Percentiles rank a stretch among this genome's conserved stretches.
Evolutionary conservation across 2,113 vertebrate genomes (phyloP).

Genomic region (Aegithalos caudatus): DNA sequence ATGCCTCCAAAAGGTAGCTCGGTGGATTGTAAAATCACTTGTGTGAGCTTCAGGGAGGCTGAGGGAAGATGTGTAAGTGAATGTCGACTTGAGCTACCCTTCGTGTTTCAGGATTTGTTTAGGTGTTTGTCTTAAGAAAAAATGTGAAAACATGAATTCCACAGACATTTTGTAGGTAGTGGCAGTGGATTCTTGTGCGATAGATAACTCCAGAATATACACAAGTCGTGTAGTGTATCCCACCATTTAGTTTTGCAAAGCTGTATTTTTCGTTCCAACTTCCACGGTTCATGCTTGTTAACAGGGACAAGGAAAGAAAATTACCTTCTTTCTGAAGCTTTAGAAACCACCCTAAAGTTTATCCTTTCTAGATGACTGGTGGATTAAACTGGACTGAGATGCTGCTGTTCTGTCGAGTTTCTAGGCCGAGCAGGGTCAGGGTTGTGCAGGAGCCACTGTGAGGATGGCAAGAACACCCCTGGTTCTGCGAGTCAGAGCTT

Average conservation of each 20-base stretch:
- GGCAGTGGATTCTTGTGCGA: not conserved
- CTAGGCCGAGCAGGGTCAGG: not conserved
- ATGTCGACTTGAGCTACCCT: not conserved
- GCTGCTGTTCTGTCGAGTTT: not conserved
- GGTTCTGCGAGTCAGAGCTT: not conserved
- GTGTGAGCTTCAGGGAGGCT: not conserved
- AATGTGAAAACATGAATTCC: not conserved
- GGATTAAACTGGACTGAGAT: not conserved
- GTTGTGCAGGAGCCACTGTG: not conserved
- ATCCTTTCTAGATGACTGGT: not conserved
- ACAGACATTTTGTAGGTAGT: accelerated
- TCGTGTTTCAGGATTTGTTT: not conserved
- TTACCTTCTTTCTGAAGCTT: not conserved
- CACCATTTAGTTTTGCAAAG: not conserved
- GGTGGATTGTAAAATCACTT: not conserved
- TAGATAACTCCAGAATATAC: not conserved
- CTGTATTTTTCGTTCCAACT: not conserved
- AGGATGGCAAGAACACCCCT: not conserved
- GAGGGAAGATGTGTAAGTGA: not conserved
- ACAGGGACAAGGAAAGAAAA: not conserved
- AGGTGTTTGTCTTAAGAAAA: not conserved
- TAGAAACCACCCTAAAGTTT: not conserved
- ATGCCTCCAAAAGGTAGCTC: not conserved
- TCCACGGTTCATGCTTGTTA: not conserved
- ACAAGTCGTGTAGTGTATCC: not conserved